Evolutionary conservation across 2,888 invertebrate species (phyloP).

Genomic region (Salticus scenicus): DNA sequence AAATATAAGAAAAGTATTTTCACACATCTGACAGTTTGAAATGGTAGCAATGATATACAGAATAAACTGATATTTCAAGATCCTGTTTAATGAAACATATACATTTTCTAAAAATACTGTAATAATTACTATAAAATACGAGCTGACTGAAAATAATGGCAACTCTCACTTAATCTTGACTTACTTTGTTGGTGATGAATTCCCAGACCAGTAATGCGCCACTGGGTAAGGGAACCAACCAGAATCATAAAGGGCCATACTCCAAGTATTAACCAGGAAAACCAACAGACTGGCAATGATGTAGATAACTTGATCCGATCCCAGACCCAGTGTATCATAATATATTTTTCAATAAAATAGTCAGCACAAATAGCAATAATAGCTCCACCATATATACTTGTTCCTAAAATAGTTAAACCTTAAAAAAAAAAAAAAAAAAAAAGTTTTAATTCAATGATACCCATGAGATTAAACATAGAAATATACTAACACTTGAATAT

Average conservation of each 20-base stretch:
- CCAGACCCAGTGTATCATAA: constrained; percentile 83
- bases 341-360: constrained; percentile 84
- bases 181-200: constrained; percentile 77
- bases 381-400: constrained; percentile 85
- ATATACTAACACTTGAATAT: no score
- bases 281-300: constrained; percentile 81
- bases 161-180: no score
- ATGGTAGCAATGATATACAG: no score
- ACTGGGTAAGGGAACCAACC: constrained; percentile 83
- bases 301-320: constrained; percentile 80
- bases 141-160: no score
- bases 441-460: not conserved
- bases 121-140: no score
- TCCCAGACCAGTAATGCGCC: constrained; percentile 82
- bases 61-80: no score
- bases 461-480: not conserved
- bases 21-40: no score
- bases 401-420: constrained; percentile 81
- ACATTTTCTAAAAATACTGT: no score
- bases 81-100: no score
- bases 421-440: constrained; percentile 25
- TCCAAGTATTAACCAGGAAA: constrained; percentile 84
- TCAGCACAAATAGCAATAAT: constrained; percentile 83
- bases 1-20: no score
- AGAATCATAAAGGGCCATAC: constrained; percentile 84